Evolutionary conservation across 2,888 invertebrate genomes (phyloP), one percentile per base, ranked within the genome.

Genomic region (Endotricha flammealis): DNA sequence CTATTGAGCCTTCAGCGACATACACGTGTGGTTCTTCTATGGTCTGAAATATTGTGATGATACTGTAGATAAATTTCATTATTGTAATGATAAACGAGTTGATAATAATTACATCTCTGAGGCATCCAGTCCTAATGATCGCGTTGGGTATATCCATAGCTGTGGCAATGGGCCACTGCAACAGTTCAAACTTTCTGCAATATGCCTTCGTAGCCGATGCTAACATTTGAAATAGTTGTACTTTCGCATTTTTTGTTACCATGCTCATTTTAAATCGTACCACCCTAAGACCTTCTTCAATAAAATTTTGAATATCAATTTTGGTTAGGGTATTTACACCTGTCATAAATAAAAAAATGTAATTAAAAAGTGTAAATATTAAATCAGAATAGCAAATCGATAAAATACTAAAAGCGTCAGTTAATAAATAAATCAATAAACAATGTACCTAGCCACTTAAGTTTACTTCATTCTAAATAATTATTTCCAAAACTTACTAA

Each of bases 61-160:
- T 27, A 12, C 2, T 17, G 20, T 29, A 1, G 12, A 36, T n/a
- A 20, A 7, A 14, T 14, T 1, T 7, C 7, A 1, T 3, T 20
- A 3, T 27, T 13, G 8, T 8, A 27, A 6, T 27, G 9, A 9
- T 20, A n/a, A 11, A 13, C 14, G 5, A 4, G 6, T n/a, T 6
- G 29, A 10, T 29, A 22, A 23, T 23, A 42, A 41, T 42, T 41
- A 60, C 58, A 1, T 54, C 43, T 14, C 41, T 39, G 3, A 64
- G 12, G 24, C 36, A 40, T 29, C 74, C 74, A 6, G 73, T 68
- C 40, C 57, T 58, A 6, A 69, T 67, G 34, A 60, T 47, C n/a
- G 61, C 63, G 23, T 70, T 74, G n/a, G 68, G 69, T 3, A 76
- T 44, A 42, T 71, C 67, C 6, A 70, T 40, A 10, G 57, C 63